These are phyloP conservation scores for Macquaria ambigua DNA, from an alignment of 2,113 vertebrate genomes.

Conservation along the genomic window DNA sequence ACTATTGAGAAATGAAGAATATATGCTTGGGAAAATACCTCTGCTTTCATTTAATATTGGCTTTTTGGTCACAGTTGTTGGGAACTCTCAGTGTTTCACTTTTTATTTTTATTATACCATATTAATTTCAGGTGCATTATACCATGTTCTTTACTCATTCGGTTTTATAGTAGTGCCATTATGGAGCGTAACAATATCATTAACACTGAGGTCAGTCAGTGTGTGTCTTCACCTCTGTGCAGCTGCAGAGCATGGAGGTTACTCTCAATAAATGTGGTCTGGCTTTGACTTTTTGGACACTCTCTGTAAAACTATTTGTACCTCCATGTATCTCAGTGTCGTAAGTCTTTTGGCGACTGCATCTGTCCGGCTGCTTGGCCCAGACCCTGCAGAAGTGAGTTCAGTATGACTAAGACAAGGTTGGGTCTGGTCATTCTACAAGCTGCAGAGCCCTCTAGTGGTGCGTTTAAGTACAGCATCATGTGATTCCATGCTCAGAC, in stretches of 20 bases:
- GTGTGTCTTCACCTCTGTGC: conserved; percentile 63
- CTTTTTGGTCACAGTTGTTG: conserved; percentile 50
- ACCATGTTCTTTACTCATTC: conserved; percentile 33
- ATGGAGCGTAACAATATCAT: conserved; percentile 51
- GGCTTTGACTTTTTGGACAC: conserved; percentile 53
- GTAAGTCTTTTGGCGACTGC: conserved; percentile 57
- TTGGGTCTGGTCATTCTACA: conserved; percentile 66
- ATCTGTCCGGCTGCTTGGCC: conserved; percentile 65
- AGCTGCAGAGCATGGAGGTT: conserved; percentile 62
- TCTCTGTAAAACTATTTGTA: conserved; percentile 64
- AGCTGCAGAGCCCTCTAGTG: conserved; percentile 85
- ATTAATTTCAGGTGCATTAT: conserved; percentile 60
- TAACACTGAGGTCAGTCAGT: conserved; percentile 59
- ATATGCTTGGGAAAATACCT: conserved; percentile 45
- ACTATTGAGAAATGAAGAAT: conserved; percentile 36
- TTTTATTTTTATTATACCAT: conserved; percentile 38
- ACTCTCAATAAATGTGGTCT: conserved; percentile 54
- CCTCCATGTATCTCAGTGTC: conserved; percentile 64
- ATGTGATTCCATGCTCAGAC: not conserved
- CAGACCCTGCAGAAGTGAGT: conserved; percentile 37
- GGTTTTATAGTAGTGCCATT: conserved; percentile 53
- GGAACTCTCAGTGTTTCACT: conserved; percentile 27
- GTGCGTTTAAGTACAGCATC: conserved; percentile 3
- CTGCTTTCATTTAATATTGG: conserved; percentile 21
- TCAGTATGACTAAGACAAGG: conserved; percentile 45